A percentile compares a stretch with the other conserved stretches of the same genome.
Evolutionary conservation across 2,797 vertebrate genomes (phyloP).

Genomic region (Carduelis carduelis): DNA sequence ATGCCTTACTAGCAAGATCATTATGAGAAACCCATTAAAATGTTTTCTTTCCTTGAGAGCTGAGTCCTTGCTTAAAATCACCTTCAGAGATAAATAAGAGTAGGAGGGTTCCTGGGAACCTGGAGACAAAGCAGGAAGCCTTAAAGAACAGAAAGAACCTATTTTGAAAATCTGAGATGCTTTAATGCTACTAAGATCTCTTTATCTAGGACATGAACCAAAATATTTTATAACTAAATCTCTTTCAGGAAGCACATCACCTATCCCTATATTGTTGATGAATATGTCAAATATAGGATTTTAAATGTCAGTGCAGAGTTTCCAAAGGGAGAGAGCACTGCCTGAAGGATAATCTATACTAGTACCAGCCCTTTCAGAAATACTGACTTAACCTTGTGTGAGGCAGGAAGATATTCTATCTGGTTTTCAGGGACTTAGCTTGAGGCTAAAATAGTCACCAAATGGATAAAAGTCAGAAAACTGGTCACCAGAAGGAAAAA

Average conservation of each 20-base stretch:
- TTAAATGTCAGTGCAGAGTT: not conserved
- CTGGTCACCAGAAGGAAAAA: not conserved
- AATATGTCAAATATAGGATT: not conserved
- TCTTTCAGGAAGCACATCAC: not conserved
- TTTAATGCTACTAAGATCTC: not conserved
- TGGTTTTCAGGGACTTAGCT: not conserved
- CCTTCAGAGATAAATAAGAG: not conserved
- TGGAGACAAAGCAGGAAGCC: not conserved
- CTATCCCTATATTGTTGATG: not conserved
- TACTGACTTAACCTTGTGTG: not conserved
- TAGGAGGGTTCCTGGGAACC: not conserved
- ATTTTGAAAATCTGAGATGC: not conserved
- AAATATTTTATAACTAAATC: not conserved
- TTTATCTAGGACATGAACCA: not conserved
- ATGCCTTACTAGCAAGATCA: not conserved
- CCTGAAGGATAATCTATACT: not conserved
- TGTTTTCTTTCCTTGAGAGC: not conserved
- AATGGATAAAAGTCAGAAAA: not conserved
- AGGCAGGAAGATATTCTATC: not conserved
- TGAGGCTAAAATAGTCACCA: not conserved
- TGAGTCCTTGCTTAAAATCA: not conserved
- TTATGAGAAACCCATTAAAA: constrained; percentile 1
- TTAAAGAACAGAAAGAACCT: not conserved
- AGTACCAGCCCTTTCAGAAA: not conserved
- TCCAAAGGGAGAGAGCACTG: not conserved